Evolutionary conservation across 2,113 vertebrate genomes (phyloP).

Genomic region (Myotis lucifugus): DNA sequence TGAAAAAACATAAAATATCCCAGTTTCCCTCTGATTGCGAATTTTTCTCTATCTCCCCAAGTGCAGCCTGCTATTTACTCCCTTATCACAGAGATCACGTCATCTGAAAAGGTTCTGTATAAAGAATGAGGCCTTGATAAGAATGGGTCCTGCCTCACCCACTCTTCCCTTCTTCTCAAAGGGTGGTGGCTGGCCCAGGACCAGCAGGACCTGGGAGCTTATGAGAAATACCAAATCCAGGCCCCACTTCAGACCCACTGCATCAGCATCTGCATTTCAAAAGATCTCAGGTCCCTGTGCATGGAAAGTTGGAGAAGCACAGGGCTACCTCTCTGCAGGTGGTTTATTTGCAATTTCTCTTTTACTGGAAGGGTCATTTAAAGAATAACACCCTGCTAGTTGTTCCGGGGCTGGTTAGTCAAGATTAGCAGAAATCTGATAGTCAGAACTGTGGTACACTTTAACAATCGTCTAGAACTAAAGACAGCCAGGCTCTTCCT

Average conservation of each 20-base stretch:
- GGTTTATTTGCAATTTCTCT: not conserved
- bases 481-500: not conserved
- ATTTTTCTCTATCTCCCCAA: not conserved
- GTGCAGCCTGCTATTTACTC: not conserved
- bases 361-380: not conserved
- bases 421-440: not conserved
- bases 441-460: not conserved
- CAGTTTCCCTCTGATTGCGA: not conserved
- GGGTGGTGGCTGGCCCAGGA: too few relatives aligned
- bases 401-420: not conserved
- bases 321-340: not conserved
- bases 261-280: not conserved
- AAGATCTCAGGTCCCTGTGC: not conserved
- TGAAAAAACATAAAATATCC: not conserved
- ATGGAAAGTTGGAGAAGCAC: not conserved
- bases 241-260: not conserved
- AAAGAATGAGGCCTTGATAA: not conserved
- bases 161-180: not conserved
- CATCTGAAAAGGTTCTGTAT: not conserved
- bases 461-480: not conserved
- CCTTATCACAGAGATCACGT: not conserved
- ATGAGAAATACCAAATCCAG: not conserved
- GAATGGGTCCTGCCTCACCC: not conserved
- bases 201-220: not conserved
- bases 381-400: not conserved